phyloP scores from a whole-genome alignment of 2,888 invertebrate genomes.

The Gryllus longicercus region DNA sequence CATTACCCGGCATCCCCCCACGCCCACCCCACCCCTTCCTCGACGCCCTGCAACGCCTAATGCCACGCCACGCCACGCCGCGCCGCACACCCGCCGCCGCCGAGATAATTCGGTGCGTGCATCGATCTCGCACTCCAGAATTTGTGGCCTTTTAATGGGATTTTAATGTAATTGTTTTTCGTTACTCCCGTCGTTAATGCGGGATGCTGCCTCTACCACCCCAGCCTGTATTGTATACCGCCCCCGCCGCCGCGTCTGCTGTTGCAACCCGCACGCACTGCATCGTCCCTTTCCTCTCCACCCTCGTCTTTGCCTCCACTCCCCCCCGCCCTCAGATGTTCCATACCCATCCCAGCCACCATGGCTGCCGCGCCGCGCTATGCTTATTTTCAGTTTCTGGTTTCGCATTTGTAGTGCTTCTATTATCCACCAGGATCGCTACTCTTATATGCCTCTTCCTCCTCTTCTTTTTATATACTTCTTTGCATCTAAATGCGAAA shows the following conservation, averaged over 20 bases:
- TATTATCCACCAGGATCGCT: not conserved
- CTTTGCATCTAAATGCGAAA: conserved; percentile 17
- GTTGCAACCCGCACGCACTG: too few relatives aligned
- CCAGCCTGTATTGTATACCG: too few relatives aligned
- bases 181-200: not conserved
- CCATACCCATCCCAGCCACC: too few relatives aligned
- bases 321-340: too few relatives aligned
- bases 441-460: not conserved
- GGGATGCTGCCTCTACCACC: not conserved
- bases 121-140: conserved; percentile 9
- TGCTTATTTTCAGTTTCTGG: not conserved
- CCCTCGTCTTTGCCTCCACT: too few relatives aligned
- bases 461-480: not conserved
- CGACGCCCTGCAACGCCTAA: too few relatives aligned
- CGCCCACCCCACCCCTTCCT: too few relatives aligned
- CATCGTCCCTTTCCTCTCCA: too few relatives aligned
- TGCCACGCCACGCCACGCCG: too few relatives aligned
- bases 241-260: too few relatives aligned
- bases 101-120: not conserved
- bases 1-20: too few relatives aligned
- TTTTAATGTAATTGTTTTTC: conserved; percentile 30
- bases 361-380: not conserved
- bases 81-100: not conserved
- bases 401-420: conserved; percentile 1
- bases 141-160: conserved; percentile 29